These are phyloP conservation scores for Crossaster papposus DNA, from an alignment of 53 echinoderm and acorn worm genomes.

Conservation along the genomic window DNA sequence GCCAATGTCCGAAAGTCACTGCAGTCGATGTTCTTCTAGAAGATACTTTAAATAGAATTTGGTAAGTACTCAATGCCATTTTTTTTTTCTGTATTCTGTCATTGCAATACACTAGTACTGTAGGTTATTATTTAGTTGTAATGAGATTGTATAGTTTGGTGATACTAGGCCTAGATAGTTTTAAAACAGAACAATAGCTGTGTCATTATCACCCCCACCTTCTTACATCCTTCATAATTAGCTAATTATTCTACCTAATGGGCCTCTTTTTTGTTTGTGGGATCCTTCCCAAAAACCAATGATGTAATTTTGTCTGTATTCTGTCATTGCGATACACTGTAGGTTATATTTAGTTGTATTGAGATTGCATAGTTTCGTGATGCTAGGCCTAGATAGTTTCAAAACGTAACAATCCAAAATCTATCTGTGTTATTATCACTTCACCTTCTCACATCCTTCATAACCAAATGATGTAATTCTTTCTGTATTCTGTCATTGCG, in stretches of 20 bases:
- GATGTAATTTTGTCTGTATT: not conserved
- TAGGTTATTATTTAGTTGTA: too few species aligned
- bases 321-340: too few species aligned
- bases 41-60: too few species aligned
- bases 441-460: not conserved
- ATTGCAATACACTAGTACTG: too few species aligned
- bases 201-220: not conserved
- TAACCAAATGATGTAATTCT: not conserved
- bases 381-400: too few species aligned
- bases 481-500: not conserved
- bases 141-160: too few species aligned
- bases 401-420: not conserved
- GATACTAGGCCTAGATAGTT: too few species aligned
- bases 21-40: constrained; percentile 95
- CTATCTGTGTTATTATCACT: too few species aligned
- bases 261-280: not conserved
- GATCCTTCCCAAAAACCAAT: not conserved
- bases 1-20: constrained; percentile 93
- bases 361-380: not conserved
- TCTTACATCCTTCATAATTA: not conserved
- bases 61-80: too few species aligned
- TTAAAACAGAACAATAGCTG: too few species aligned
- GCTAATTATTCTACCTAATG: not conserved
- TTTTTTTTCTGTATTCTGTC: too few species aligned
- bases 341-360: too few species aligned